Evolutionary conservation across 2,888 invertebrate species (phyloP).

Genomic region (Leucoptera coffeella): DNA sequence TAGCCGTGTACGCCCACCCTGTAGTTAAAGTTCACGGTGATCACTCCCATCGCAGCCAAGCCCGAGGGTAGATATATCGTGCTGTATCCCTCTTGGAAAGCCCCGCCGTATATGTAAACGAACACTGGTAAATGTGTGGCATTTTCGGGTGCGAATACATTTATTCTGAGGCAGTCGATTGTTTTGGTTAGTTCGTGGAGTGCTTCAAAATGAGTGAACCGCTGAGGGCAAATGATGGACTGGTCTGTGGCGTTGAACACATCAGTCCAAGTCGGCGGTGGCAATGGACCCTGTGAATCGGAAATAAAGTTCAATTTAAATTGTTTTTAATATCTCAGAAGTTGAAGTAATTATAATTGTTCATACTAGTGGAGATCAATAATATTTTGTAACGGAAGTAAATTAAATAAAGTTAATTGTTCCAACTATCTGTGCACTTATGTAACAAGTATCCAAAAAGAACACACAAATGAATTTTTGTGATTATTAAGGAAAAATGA

Average conservation of each 20-base stretch:
- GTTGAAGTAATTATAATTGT: no score
- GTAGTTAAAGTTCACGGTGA: constrained; percentile 3
- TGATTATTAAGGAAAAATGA: no score
- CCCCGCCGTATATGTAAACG: constrained; percentile 3
- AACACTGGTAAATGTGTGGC: constrained; percentile 1
- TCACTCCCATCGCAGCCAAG: background rate
- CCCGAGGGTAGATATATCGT: background rate
- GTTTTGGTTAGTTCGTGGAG: background rate
- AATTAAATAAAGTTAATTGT: no score
- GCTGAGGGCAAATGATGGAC: constrained; percentile 5
- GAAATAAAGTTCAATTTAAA: no score
- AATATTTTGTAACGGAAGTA: no score
- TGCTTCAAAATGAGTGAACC: background rate
- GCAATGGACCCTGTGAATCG: constrained; percentile 5
- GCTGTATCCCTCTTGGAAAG: constrained; percentile 1
- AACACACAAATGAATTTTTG: no score
- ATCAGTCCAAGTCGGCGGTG: constrained; percentile 3
- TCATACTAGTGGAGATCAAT: no score
- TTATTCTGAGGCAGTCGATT: constrained; percentile 3
- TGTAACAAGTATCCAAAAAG: no score
- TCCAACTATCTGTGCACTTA: no score
- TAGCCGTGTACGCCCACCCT: constrained; percentile 23
- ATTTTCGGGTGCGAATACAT: constrained; percentile 3
- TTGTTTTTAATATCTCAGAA: no score
- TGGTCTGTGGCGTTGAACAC: constrained; percentile 4